These are phyloP conservation scores for Lepas anatifera DNA, from an alignment of 2,888 invertebrate genomes.

Conservation along the genomic window DNA sequence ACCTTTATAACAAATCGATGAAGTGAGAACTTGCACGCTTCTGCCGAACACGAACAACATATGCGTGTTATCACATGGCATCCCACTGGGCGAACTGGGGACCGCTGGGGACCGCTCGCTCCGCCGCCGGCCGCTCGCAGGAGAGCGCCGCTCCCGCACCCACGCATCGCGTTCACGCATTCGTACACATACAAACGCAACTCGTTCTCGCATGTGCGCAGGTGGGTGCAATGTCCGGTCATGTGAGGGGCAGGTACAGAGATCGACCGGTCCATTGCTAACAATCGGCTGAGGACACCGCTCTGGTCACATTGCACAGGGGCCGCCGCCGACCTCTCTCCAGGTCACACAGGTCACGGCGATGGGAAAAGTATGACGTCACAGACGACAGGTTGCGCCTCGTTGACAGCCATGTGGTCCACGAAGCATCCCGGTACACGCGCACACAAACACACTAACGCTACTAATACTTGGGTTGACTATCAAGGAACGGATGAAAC, in stretches of 20 bases:
- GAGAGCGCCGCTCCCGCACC: no score
- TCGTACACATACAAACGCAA: neutral
- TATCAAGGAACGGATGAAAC: slow-evolving; percentile 1
- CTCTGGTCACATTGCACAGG: neutral
- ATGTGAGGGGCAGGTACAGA: neutral
- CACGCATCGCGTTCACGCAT: neutral
- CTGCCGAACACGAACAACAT: slow-evolving; percentile 4
- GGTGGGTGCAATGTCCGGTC: no score
- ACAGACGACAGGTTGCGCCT: no score
- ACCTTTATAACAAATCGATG: slow-evolving; percentile 9
- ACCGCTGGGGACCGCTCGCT: no score
- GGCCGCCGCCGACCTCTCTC: neutral
- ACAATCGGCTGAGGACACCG: neutral
- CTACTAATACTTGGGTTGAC: slow-evolving; percentile 9
- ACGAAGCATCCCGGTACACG: no score
- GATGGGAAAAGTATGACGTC: neutral
- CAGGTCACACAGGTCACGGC: neutral
- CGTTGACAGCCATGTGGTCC: no score
- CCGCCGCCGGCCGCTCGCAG: no score
- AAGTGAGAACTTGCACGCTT: neutral
- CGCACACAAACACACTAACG: neutral
- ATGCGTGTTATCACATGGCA: slow-evolving; percentile 10
- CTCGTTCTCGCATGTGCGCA: no score
- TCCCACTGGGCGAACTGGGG: no score
- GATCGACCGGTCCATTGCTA: neutral